Evolutionary conservation across 2,113 vertebrate species (phyloP).

Genomic region (Eurystomus gularis): DNA sequence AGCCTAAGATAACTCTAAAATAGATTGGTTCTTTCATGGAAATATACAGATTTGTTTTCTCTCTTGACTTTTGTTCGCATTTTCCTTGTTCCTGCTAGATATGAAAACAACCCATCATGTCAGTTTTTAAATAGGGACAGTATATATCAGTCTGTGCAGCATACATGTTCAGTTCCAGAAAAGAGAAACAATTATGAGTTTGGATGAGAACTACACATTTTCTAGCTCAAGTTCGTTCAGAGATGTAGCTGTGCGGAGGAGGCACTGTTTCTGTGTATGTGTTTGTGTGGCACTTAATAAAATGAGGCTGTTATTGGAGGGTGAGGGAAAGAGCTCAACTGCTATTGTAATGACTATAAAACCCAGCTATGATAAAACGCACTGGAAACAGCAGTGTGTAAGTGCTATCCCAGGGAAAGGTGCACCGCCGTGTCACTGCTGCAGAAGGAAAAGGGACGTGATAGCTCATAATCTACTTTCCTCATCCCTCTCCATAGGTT

Average conservation of each 20-base stretch:
- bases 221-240: background rate
- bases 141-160: background rate
- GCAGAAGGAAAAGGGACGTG: background rate
- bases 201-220: background rate
- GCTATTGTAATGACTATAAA: background rate
- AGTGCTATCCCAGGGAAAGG: background rate
- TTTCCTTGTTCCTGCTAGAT: slow-evolving; percentile 3
- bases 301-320: background rate
- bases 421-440: background rate
- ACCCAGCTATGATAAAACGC: background rate
- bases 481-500: background rate
- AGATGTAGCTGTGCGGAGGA: background rate
- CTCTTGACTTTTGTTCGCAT: slow-evolving; percentile 25
- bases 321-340: background rate
- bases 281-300: background rate
- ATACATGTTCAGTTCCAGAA: slow-evolving; percentile 8
- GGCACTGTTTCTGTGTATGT: background rate
- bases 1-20: slow-evolving; percentile 41
- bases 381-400: background rate
- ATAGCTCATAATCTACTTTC: background rate
- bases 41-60: slow-evolving; percentile 63
- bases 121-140: slow-evolving; percentile 1
- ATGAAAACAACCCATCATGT: slow-evolving; percentile 30
- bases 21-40: slow-evolving; percentile 39
- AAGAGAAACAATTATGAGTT: background rate